phyloP scores from a whole-genome alignment of 2,888 invertebrate genomes.

The Phortica okadai region DNA sequence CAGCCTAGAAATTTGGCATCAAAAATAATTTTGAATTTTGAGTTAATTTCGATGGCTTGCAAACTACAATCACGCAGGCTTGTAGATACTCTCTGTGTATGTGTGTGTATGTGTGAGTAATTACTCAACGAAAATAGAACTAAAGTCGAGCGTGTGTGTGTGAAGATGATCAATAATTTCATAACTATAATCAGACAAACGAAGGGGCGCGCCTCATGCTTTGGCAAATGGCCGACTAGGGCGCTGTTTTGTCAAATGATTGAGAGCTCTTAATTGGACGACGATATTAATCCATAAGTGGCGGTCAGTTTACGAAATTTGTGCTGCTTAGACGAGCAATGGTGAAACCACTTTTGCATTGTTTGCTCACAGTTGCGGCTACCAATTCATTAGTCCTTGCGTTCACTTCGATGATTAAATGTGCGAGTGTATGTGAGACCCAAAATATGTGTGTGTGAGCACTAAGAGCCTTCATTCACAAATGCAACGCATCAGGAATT shows the following conservation, averaged over 20 bases:
- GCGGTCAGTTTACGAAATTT: constrained; percentile 20
- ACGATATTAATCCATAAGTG: constrained; percentile 58
- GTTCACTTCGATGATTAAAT: neutral
- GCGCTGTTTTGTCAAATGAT: constrained; percentile 53
- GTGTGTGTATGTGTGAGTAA: constrained; percentile 9
- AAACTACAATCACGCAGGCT: no score
- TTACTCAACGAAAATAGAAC: constrained; percentile 67
- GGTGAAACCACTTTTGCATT: constrained; percentile 28
- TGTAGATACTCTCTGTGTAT: neutral
- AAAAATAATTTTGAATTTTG: no score
- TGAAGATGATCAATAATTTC: constrained; percentile 65
- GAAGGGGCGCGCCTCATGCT: neutral
- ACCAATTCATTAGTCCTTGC: constrained; percentile 51
- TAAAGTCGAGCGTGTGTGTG: constrained; percentile 33
- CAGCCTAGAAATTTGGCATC: no score
- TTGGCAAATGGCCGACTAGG: no score
- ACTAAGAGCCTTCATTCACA: no score
- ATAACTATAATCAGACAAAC: constrained; percentile 63
- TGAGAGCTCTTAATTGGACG: constrained; percentile 70
- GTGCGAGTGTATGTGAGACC: neutral
- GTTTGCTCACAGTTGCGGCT: constrained; percentile 28
- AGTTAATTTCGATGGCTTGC: no score
- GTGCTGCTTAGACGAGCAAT: constrained; percentile 1
- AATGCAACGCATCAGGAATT: no score
- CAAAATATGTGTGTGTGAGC: no score